Base-by-base conservation (phyloP, 2,797 vertebrate genomes). In the Uromys caudimaculatus region DNA sequence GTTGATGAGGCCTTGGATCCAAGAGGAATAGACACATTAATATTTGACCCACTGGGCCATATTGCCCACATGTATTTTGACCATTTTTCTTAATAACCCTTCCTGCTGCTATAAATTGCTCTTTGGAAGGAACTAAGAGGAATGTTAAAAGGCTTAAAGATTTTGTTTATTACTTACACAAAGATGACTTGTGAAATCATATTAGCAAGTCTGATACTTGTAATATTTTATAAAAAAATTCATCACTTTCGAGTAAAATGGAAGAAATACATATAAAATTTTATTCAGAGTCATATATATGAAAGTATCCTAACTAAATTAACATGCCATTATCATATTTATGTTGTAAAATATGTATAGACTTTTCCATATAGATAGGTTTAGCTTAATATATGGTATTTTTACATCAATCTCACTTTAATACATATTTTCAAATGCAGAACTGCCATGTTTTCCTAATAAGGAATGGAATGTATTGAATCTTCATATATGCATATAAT, bases 51-150 rank as follows among this genome's bases (percentile, higher is more conserved):
- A 96, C 73, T 94, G 95, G 90, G 52, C 41, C 95, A 90, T 41
- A 95, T 95, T 97, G 94, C 79, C 90, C 78, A 96, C 97, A 92
- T 97, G 90, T 91, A 90, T 97, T 96, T 95, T 97, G 94, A 96
- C 91, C 87, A 79, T 64, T 90, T 95, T 97, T 94, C 56, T 96
- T 97, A 96, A 97, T 96, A 94, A 96, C 73, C 67, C 89, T 97
- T 96, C 78, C 81, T 96, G 67, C 41, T 93, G 88, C 94, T 93
- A 94, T 73, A 97, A 97, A 97, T 96, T 96, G 92, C 73, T 97
- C 96, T 97, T 90, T 93, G 85, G 95, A 95, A n/a, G n/a, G 64
- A 95, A 41, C 93, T 77, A 90, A 94, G 60, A 95, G 84, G 84
- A 90, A 3, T 92, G 90, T 90, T 92, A 90, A 85, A 93, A 90